Base-by-base conservation (phyloP, 2,113 vertebrate species). In the Pontoporia blainvillei region DNA sequence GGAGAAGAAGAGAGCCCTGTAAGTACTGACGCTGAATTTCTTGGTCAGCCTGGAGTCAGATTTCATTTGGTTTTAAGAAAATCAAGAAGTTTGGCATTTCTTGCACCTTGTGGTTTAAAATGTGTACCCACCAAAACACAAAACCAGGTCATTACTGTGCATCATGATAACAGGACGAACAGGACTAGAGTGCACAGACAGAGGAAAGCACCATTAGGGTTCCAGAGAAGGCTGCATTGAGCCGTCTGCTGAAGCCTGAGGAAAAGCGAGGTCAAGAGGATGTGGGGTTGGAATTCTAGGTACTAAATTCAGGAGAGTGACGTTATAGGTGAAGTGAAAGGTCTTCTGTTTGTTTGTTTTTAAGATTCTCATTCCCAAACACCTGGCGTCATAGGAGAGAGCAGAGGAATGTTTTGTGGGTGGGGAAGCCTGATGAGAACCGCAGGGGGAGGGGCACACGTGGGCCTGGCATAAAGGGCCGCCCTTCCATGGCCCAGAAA, bases 141-240 rank as follows among this genome's bases (percentile, higher is more conserved):
- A n/a, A 15, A 31, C 5, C 1, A 6, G 25, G 4, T 46, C 31
- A 54, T 1, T 23, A 4, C 27, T 6, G 9, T 15, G 29, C 9
- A 4, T 31, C 0, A 0, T 41, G 73, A 8, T 6, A 41, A 25
- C 0, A 20, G 78, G 17, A 31, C 2, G 4, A 64, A 18, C 21
- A 44, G 10, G 49, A 18, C 14, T 6, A 5, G 1, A 13, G n/a
- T 3, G 34, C 66, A 25, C 27, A 85, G 75, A 41, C 2, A 20
- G 39, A 41, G 78, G 49, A 3, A 8, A 46, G 20, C 21, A 11
- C 1, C 17, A 14, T 6, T 7, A 3, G 41, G 52, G 23, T 8
- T 7, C 46, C 25, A 15, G 69, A 62, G 39, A 23, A 23, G n/a
- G 13, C 39, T 57, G 27, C 15, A 7, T 1, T 25, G 86, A 54